Percentiles rank a stretch among this genome's conserved stretches.
phyloP scores from a whole-genome alignment of 2,113 vertebrate species.

The Mirounga angustirostris region DNA sequence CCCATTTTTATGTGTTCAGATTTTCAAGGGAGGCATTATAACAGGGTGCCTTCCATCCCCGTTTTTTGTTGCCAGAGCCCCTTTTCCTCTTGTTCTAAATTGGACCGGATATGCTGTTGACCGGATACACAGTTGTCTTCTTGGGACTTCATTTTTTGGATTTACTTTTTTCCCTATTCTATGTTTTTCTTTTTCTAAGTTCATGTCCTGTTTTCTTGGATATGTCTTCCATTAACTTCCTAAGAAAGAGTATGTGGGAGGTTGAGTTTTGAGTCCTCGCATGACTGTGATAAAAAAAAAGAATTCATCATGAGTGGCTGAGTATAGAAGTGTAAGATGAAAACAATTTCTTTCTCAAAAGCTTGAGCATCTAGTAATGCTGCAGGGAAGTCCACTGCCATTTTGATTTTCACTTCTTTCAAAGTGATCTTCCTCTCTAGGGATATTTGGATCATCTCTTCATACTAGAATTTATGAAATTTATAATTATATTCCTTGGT shows the following conservation, averaged over 20 bases:
- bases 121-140: not conserved
- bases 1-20: not conserved
- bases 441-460: not conserved
- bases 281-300: not conserved
- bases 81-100: not conserved
- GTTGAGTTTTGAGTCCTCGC: not conserved
- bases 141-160: not conserved
- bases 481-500: not conserved
- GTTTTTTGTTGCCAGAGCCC: not conserved
- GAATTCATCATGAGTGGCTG: not conserved
- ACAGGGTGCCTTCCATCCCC: not conserved
- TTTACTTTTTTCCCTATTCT: not conserved
- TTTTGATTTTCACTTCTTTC: not conserved
- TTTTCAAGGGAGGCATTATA: not conserved
- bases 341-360: not conserved
- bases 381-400: not conserved
- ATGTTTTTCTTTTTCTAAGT: not conserved
- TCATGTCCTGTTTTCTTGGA: not conserved
- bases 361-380: not conserved
- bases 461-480: conserved; percentile 34
- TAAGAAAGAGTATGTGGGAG: not conserved
- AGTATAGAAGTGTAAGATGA: not conserved
- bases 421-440: not conserved
- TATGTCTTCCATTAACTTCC: not conserved
- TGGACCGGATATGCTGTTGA: not conserved